Evolutionary conservation across 2,888 invertebrate genomes (phyloP), one percentile per base, ranked within the genome.

Genomic region (Strigamia crassipes): DNA sequence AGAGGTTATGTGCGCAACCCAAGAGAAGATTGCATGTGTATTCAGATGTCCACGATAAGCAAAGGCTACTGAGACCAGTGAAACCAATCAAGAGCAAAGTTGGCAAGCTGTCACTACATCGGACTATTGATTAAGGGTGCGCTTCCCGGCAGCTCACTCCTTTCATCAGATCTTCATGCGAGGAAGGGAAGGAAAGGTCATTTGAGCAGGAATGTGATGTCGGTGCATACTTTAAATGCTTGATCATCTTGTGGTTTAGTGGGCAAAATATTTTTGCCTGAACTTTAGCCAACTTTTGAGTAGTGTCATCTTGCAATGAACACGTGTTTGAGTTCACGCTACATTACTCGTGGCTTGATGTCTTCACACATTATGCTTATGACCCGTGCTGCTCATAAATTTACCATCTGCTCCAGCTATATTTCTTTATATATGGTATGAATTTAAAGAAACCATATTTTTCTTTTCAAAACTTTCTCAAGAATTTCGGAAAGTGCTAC

Each of bases 301-400:
- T 23, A 61, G 61, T 61, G 61, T 61, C 61, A 61, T 61, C 61
- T 61, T 61, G 61, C 61, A 61, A 61, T 61, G 61, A 61, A 61
- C 61, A 61, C 61, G 61, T 61, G 61, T 61, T 61, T 61, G 61
- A 61, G 61, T 61, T 61, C 61, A 61, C 61, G 61, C 61, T 61
- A 61, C 61, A 61, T 61, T 61, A 61, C 61, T 61, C 61, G 13
- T 61, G 61, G 61, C 61, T 61, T 61, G 61, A 61, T 61, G 61
- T 61, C 61, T 61, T 61, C 23, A 61, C 61, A 61, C 61, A 61
- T 61, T 61, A 61, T 61, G 61, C 61, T 61, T 61, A 61, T 61
- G 61, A 61, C 61, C 61, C 61, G 61, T 61, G 61, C 61, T 23
- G 61, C 61, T 61, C 61, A 61, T 61, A 61, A 61, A 61, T 61